Evolutionary conservation across 1,140 invertebrate genomes (phyloP), one percentile per base, ranked within the genome.

Genomic region (Rhizoglyphus robini): DNA sequence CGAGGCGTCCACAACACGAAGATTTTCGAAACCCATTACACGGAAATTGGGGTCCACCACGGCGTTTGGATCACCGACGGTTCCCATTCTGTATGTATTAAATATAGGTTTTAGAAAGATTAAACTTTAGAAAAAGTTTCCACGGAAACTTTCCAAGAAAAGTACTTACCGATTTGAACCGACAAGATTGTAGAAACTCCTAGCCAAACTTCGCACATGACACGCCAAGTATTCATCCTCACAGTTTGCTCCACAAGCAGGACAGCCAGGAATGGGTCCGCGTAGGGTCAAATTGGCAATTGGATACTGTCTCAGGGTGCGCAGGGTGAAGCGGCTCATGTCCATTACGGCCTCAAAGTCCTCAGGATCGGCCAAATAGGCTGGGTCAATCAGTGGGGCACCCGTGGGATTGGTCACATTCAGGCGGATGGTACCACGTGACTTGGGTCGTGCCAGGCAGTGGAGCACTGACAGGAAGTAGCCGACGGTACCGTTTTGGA

Each of bases 311-410:
- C 23, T 8, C 18, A 38, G 20, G 18, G 31, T 36, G 30, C 27
- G 27, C 3, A 63, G n/a, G 23, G 32, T 20, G 18, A 47, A 23
- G 3, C 4, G n/a, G n/a, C 58, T 69, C 65, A 88, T 88, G 75
- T 91, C 88, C 3, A 90, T 78, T 23, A 91, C 73, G 0, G 83
- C 84, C 36, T 84, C 84, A 68, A 90, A 79, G 71, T 93, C 89
- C 20, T 82, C 78, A 1, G 84, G 84, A 59, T 90, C 84, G 4
- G 80, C 77, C 68, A 94, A 84, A 71, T 94, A 94, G 73, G 92
- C 93, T 0, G 93, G 88, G 73, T 91, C 87, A 51, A 97, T 90
- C n/a, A 90, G 79, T 0, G 94, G 94, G 73, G 91, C 86, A 66
- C 91, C 85, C 66, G 84, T 85, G 0, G 93, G 93, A 76, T 93